Evolutionary conservation across 2,113 vertebrate species (phyloP).

Genomic region (Nothocercus nigrocapillus): DNA sequence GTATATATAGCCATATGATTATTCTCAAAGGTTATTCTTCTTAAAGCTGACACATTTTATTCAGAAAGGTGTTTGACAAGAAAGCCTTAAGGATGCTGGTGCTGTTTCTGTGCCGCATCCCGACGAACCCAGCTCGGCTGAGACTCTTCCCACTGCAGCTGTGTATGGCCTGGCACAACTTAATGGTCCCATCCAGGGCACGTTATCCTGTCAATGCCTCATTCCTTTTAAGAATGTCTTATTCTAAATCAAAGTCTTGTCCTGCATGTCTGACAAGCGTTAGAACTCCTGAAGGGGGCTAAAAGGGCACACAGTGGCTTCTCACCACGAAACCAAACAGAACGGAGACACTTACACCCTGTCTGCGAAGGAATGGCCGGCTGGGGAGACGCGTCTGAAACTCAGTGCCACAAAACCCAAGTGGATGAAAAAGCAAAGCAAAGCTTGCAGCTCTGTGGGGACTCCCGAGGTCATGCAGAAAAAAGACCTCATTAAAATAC

Average conservation of each 20-base stretch:
- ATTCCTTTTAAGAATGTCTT: not conserved
- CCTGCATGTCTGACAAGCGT: slow-evolving; percentile 11
- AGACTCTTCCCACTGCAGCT: fast-evolving
- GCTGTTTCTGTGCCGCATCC: not conserved
- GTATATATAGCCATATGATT: not conserved
- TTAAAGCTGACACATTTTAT: not conserved
- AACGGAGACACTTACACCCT: not conserved
- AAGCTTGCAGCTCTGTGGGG: not conserved
- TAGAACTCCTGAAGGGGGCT: not conserved
- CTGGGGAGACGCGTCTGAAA: not conserved
- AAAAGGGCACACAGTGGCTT: not conserved
- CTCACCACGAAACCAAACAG: slow-evolving; percentile 15
- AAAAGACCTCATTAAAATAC: slow-evolving; percentile 17
- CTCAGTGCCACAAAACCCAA: not conserved
- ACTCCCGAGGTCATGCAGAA: not conserved
- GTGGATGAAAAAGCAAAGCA: not conserved
- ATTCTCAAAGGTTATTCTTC: not conserved
- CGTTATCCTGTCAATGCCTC: not conserved
- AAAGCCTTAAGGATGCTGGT: not conserved
- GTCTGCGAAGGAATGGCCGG: slow-evolving; percentile 5
- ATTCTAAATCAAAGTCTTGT: slow-evolving; percentile 2
- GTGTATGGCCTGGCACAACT: fast-evolving
- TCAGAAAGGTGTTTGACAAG: not conserved
- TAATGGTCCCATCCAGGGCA: fast-evolving
- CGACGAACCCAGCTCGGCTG: not conserved